phyloP scores from a whole-genome alignment of 2,888 invertebrate genomes.

The Argynnis bischoffii region DNA sequence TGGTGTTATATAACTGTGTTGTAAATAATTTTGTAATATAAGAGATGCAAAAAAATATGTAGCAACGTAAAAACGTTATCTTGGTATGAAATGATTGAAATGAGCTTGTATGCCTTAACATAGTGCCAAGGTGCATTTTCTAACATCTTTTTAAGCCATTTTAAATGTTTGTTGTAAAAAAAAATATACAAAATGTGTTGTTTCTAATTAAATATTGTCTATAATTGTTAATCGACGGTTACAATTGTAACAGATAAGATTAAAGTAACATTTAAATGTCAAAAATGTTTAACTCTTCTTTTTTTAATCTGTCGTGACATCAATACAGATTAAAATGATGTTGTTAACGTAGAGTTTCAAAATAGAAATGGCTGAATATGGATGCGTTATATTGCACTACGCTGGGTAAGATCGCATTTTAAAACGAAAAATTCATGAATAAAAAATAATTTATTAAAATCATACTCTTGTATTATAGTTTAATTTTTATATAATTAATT shows the following conservation, averaged over 20 bases:
- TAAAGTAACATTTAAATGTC: not conserved
- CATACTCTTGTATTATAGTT: too few species aligned
- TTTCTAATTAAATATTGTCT: constrained; percentile 15
- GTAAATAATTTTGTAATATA: too few species aligned
- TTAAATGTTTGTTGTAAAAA: constrained; percentile 15
- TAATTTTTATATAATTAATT: too few species aligned
- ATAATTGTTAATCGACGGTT: constrained; percentile 1
- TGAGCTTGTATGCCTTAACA: constrained; percentile 9
- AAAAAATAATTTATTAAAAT: too few species aligned
- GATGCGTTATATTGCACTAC: not conserved
- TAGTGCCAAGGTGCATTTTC: constrained; percentile 13
- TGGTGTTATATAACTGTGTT: too few species aligned
- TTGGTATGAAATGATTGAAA: too few species aligned
- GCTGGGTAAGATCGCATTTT: not conserved
- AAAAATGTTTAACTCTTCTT: not conserved
- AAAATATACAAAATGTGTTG: constrained; percentile 12
- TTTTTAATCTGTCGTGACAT: not conserved
- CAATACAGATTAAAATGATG: not conserved
- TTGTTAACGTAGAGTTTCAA: not conserved
- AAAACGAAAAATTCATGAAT: not conserved
- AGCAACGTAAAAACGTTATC: not conserved
- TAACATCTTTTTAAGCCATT: constrained; percentile 10
- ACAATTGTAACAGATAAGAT: constrained; percentile 4
- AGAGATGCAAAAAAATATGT: not conserved
- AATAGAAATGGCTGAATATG: not conserved